These are phyloP conservation scores for Megaceryle maxima DNA, from an alignment of 2,113 vertebrate genomes.

Conservation along the genomic window DNA sequence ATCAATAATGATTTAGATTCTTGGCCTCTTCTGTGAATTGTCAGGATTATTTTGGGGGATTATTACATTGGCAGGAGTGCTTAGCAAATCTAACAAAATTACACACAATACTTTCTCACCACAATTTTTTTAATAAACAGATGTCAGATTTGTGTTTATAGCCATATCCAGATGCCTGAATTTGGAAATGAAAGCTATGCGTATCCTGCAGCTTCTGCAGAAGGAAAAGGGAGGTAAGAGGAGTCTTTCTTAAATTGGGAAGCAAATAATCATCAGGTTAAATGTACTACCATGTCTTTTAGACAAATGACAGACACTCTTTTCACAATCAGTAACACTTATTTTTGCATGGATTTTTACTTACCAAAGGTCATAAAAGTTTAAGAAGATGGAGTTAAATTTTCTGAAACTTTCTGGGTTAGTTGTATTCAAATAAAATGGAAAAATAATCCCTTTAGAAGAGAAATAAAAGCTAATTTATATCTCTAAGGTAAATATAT, in stretches of 20 bases:
- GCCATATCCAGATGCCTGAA: neutral
- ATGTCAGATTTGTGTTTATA: neutral
- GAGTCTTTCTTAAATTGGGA: neutral
- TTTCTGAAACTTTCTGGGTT: neutral
- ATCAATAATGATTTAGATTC: slow-evolving; percentile 23
- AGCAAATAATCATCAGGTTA: neutral
- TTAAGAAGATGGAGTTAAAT: neutral
- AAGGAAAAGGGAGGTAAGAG: neutral
- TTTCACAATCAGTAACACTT: neutral
- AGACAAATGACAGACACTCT: neutral
- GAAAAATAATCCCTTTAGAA: neutral
- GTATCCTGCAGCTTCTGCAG: neutral
- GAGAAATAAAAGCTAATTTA: neutral
- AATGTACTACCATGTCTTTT: neutral
- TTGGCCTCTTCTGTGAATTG: neutral
- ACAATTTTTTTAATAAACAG: neutral
- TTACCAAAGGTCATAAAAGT: neutral
- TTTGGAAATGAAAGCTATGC: neutral
- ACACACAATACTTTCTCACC: neutral
- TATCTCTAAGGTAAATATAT: neutral
- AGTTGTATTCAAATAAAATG: neutral
- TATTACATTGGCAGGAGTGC: neutral
- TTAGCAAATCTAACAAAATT: slow-evolving; percentile 4
- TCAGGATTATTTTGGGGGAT: slow-evolving; percentile 10
- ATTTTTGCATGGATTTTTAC: neutral